Evolutionary conservation across 1,140 invertebrate species (phyloP), one percentile per base, ranked within the genome.

Genomic region (Pteromalus puparum): DNA sequence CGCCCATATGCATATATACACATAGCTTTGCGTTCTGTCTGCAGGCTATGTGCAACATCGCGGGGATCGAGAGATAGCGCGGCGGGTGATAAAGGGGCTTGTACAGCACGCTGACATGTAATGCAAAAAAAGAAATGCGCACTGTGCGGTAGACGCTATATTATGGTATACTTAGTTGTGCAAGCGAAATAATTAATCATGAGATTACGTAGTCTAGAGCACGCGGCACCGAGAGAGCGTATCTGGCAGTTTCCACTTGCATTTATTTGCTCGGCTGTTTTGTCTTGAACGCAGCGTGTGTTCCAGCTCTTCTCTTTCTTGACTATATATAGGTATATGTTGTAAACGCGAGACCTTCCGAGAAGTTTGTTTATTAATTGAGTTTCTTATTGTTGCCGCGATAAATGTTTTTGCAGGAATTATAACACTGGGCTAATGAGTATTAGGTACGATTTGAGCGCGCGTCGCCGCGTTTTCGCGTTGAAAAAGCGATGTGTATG

Each of bases 181-280:
- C 46, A 1, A 3, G 38, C 1, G 6, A 13, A 48, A 81, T 81
- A 85, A 85, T 85, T 81, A 85, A 81, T 85, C 72, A 81, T 70
- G 61, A 81, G 73, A 81, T 85, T 85, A 76, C 81, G 83, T 76
- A 28, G 26, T 61, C 67, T 48, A 34, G 48, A 18, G 13, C 18
- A 53, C 38, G 38, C 38, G 38, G 48, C 48, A 18, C 48, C 30
- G 26, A 38, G 18, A 72, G 70, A 21, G 7, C 5, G 6, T 53
- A 34, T 28, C 68, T 70, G 67, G 68, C 76, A 13, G 48, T 53
- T 53, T 53, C 21, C 48, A 68, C 77, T 77, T 72, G 68, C 38
- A 70, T 83, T 78, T 61, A 68, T 83, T 78, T 28, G n/a, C 30
- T 48, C 2, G 24, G 46, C 26, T 28, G 18, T 70, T 46, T 24